Conservation (phyloP, 2,797 vertebrate genomes). For the Lepus oiostolus region DNA sequence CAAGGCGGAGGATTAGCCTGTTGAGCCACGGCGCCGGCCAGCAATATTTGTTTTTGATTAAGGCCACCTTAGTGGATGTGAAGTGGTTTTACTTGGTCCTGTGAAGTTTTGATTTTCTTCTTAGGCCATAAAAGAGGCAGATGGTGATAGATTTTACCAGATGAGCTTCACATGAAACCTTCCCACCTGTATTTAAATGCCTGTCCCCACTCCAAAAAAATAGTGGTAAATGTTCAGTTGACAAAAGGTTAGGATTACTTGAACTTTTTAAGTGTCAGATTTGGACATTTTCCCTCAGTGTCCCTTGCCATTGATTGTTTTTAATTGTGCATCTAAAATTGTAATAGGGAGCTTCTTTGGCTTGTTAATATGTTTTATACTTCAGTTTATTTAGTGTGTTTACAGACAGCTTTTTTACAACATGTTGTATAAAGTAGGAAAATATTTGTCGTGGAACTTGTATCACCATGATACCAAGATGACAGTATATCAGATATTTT, state of each 20-base stretch:
- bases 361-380: background rate
- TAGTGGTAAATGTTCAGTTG: conserved; percentile 47
- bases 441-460: background rate
- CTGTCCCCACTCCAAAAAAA: background rate
- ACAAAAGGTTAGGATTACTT: conserved; percentile 43
- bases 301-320: background rate
- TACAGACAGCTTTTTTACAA: conserved; percentile 22
- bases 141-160: background rate
- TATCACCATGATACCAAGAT: background rate
- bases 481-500: background rate
- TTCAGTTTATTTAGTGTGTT: background rate
- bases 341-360: conserved; percentile 16
- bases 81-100: conserved; percentile 28
- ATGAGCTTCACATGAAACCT: conserved; percentile 31
- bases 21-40: no score
- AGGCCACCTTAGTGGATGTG: background rate
- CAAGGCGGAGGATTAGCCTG: no score
- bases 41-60: background rate
- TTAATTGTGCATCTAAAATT: conserved; percentile 46
- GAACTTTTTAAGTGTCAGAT: background rate
- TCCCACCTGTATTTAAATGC: background rate
- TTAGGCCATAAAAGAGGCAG: background rate
- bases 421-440: conserved; percentile 51
- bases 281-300: background rate
- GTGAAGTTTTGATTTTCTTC: conserved; percentile 25